Evolutionary conservation across 2,888 invertebrate genomes (phyloP).

Genomic region (Chalcosyrphus nemorum): DNA sequence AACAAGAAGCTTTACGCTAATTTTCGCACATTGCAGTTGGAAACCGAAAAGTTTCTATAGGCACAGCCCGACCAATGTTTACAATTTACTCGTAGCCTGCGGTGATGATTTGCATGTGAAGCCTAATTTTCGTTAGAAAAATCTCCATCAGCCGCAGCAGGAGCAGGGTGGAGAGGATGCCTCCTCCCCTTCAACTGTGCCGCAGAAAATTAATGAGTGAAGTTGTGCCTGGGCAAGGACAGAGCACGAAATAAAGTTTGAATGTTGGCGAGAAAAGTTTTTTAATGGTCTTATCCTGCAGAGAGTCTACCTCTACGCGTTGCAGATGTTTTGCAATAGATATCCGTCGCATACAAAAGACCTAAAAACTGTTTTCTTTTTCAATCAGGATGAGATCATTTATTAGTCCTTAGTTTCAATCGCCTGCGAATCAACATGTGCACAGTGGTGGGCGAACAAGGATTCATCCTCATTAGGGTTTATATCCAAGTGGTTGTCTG

Average conservation of each 20-base stretch:
- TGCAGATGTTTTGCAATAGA: constrained; percentile 21
- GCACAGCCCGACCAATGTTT: constrained; percentile 25
- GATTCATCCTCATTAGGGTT: not conserved
- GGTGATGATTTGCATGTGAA: constrained; percentile 52
- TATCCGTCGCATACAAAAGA: too few species aligned
- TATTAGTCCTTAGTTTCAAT: not conserved
- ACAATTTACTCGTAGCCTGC: constrained; percentile 35
- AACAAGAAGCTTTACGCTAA: constrained; percentile 42
- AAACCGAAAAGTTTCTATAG: constrained; percentile 20
- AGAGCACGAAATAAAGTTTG: constrained; percentile 37
- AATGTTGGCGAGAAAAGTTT: constrained; percentile 52
- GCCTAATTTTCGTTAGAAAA: constrained; percentile 37
- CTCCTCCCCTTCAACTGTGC: not conserved
- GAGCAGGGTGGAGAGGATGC: too few species aligned
- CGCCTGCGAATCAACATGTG: constrained; percentile 5
- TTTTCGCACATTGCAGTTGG: constrained; percentile 54
- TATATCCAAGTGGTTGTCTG: not conserved
- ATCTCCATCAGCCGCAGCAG: constrained; percentile 1
- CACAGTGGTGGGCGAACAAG: too few species aligned
- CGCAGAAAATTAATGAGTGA: constrained; percentile 59
- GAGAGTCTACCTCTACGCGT: constrained; percentile 10
- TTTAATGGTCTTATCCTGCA: constrained; percentile 54
- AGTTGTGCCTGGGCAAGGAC: constrained; percentile 44
- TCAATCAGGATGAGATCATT: not conserved
- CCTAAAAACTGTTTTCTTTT: not conserved